Percentiles rank a stretch among this genome's conserved stretches.
Conservation (phyloP, 2,797 vertebrate species). For the Pseudochirops corinnae region DNA sequence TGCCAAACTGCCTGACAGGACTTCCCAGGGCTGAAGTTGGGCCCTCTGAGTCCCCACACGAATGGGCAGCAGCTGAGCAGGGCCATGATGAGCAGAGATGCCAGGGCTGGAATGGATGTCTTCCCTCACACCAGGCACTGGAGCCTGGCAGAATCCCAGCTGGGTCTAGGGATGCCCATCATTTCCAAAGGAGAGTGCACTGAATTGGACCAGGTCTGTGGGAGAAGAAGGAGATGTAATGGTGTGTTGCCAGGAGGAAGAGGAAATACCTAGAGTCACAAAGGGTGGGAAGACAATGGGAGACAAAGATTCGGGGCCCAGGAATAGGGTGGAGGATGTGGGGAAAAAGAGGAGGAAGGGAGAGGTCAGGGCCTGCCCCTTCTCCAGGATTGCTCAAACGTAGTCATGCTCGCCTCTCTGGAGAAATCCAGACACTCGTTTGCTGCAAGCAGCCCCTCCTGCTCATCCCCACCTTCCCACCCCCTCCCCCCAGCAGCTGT, state of each 20-base stretch:
- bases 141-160: conserved; percentile 59
- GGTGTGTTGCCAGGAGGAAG: conserved; percentile 5
- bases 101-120: conserved; percentile 18
- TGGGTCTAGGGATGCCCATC: conserved; percentile 64
- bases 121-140: conserved; percentile 46
- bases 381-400: neutral
- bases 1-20: conserved; percentile 58
- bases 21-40: conserved; percentile 58
- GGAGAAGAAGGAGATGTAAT: conserved; percentile 64
- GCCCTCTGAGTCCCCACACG: conserved; percentile 56
- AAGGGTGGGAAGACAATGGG: neutral
- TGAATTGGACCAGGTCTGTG: conserved; percentile 36
- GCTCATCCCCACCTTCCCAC: neutral
- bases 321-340: neutral
- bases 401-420: conserved; percentile 2
- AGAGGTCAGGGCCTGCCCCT: neutral
- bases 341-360: neutral
- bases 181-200: conserved; percentile 41
- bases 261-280: neutral
- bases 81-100: conserved; percentile 71
- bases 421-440: conserved; percentile 21
- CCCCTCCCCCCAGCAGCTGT: conserved; percentile 63
- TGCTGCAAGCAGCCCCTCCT: conserved; percentile 33
- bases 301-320: neutral
- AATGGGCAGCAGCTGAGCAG: conserved; percentile 36